These are phyloP conservation scores for Euphonia xanthogaster DNA, from an alignment of 2,797 vertebrate genomes.

Conservation along the genomic window DNA sequence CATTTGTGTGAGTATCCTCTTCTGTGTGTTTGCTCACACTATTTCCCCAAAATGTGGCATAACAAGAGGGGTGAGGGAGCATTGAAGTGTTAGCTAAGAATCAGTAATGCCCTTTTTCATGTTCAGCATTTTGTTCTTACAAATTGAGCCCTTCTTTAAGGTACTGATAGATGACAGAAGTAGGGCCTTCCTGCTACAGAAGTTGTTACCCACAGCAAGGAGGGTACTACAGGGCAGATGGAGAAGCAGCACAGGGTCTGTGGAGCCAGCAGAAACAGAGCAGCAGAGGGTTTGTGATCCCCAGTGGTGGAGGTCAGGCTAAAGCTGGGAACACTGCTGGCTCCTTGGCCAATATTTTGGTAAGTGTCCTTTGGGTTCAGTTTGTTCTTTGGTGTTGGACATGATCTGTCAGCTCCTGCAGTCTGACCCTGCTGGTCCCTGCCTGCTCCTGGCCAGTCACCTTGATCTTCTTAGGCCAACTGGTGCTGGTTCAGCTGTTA, in stretches of 20 bases:
- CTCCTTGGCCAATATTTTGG: neutral
- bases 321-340: neutral
- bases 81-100: neutral
- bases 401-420: neutral
- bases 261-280: neutral
- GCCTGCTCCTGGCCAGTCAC: neutral
- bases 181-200: neutral
- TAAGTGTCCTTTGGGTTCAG: neutral
- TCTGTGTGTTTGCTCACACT: neutral
- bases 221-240: rapidly evolving
- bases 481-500: neutral
- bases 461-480: neutral
- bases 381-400: rapidly evolving
- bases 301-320: neutral
- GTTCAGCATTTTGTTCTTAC: neutral
- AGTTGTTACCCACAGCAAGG: neutral
- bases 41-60: neutral
- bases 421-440: neutral
- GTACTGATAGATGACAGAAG: neutral
- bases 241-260: neutral
- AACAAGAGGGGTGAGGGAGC: neutral
- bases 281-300: neutral
- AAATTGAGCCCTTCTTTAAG: neutral
- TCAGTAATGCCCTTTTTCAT: neutral
- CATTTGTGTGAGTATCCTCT: neutral